phyloP scores from a whole-genome alignment of 1,140 invertebrate species.

The Drosophila suzukii region DNA sequence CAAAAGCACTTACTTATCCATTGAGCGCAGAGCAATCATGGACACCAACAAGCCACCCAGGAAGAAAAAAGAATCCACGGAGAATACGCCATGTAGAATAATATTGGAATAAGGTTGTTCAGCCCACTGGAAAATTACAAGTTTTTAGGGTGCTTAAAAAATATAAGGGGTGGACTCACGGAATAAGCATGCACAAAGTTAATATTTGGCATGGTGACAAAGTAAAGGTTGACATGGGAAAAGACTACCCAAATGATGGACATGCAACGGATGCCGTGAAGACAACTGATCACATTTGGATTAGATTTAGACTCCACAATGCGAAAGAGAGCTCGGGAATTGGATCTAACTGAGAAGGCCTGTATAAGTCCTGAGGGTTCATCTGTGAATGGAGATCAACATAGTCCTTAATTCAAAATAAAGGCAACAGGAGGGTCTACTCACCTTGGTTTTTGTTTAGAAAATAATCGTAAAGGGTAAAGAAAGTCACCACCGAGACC shows the following conservation, averaged over 20 bases:
- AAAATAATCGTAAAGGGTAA: slow-evolving; percentile 46
- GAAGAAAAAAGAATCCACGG: slow-evolving; percentile 89
- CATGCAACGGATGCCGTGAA: slow-evolving; percentile 86
- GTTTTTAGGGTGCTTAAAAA: not conserved
- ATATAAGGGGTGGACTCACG: not conserved
- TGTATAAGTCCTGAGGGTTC: slow-evolving; percentile 23
- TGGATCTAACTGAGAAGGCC: slow-evolving; percentile 48
- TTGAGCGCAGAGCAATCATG: slow-evolving; percentile 87
- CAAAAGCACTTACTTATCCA: slow-evolving; percentile 85
- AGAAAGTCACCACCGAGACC: not conserved
- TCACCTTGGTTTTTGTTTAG: not conserved
- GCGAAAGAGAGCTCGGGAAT: slow-evolving; percentile 38
- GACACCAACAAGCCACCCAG: slow-evolving; percentile 88
- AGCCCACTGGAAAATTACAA: slow-evolving; percentile 50
- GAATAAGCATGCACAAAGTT: slow-evolving; percentile 34
- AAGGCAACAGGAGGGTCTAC: no score
- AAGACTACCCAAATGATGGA: slow-evolving; percentile 88
- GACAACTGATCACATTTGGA: slow-evolving; percentile 77
- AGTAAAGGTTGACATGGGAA: slow-evolving; percentile 84
- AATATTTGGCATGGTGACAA: slow-evolving; percentile 48
- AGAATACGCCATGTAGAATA: slow-evolving; percentile 85
- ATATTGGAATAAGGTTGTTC: slow-evolving; percentile 85
- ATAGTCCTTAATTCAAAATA: no score
- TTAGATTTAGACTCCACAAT: slow-evolving; percentile 31
- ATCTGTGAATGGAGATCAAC: not conserved